Evolutionary conservation across 2,797 vertebrate genomes (phyloP).

Genomic region (Erethizon dorsatum): DNA sequence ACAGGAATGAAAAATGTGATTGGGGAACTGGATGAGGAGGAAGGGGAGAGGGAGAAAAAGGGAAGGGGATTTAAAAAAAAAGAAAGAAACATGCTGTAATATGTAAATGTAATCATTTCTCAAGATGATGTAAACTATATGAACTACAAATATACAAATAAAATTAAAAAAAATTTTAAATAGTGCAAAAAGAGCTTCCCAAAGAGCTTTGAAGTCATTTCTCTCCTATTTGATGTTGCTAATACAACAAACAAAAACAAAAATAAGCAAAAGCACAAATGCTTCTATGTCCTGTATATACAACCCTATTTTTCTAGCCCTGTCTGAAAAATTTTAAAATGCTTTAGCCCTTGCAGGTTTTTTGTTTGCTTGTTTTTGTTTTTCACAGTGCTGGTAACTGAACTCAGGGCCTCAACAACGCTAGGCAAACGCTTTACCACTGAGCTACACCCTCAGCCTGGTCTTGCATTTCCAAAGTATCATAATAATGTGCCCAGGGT

Average conservation of each 20-base stretch:
- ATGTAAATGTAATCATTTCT: not conserved
- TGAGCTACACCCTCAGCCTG: not conserved
- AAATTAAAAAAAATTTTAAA: not conserved
- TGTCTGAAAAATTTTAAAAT: not conserved
- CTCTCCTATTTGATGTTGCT: not conserved
- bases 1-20: not conserved
- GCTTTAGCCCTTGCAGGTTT: not conserved
- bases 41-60: not conserved
- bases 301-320: not conserved
- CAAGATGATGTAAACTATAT: not conserved
- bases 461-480: not conserved
- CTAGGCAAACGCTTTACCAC: not conserved
- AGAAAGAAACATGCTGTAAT: not conserved
- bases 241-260: conserved; percentile 1
- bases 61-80: not conserved
- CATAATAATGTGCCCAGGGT: not conserved
- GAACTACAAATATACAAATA: not conserved
- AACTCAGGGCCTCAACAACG: too few relatives aligned
- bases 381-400: not conserved
- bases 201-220: not conserved
- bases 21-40: not conserved
- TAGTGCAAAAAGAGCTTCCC: not conserved
- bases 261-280: not conserved
- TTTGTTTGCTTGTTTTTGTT: not conserved
- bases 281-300: not conserved